Evolutionary conservation across 2,113 vertebrate genomes (phyloP), one percentile per base, ranked within the genome.

Genomic region (Pelmatolapia mariae): DNA sequence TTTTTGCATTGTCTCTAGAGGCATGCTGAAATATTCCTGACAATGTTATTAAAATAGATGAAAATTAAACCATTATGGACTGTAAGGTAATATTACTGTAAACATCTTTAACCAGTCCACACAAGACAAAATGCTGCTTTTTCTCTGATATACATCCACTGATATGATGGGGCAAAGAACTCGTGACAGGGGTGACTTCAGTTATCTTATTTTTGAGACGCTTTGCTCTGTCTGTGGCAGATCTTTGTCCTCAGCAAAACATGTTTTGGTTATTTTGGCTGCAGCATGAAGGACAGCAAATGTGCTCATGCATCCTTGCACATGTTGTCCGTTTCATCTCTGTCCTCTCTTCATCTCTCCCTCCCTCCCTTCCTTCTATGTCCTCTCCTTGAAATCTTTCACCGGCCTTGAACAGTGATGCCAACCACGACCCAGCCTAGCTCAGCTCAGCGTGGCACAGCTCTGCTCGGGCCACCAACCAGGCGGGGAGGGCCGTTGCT

Each of bases 291-390:
- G 91, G 80, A 85, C 68, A 89, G 50, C 61, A 76, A 52, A 54
- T 86, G 86, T 31, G 43, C 88, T 91, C 89, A 91, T 91, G 91
- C 86, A 90, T 94, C 90, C 87, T 45, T 92, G 89, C 89, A 89
- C 88, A 90, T 66, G 83, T 87, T 85, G 50, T 52, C 87, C 45
- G 84, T 92, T 89, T 91, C 82, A 84, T 76, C 45, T 50, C 61
- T 92, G 89, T 91, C 89, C 92, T 93, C 76, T 80, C 85, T 31
- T 86, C 83, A 54, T 80, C 83, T 83, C 82, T 82, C 82, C 31
- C 53, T 38, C 78, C 19, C 40, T 80, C 61, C 33, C 24, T 63
- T 71, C 22, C 9, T 57, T 82, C 19, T 5, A 3, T 50, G 82
- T 43, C 45, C 2, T 89, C 88, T 83, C 82, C 83, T 76, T 88